Conservation (phyloP, 1,140 invertebrate genomes). For the Diploscapter pachys region DNA sequence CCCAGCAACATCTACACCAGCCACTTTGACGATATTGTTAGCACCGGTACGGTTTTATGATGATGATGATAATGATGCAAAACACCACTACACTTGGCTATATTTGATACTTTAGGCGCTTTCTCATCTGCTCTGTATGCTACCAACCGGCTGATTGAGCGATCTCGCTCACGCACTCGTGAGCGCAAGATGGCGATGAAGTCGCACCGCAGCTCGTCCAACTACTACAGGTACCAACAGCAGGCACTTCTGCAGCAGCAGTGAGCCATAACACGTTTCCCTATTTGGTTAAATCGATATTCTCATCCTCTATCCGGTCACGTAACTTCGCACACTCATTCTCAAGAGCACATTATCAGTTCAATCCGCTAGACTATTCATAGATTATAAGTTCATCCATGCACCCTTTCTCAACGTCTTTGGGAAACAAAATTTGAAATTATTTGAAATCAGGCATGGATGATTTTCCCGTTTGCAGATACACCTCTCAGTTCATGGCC, state of each 20-base stretch:
- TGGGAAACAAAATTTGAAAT: background rate
- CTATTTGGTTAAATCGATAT: no score
- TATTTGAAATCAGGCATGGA: slow-evolving; percentile 11
- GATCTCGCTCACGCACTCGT: slow-evolving; percentile 57
- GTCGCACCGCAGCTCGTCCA: slow-evolving; percentile 48
- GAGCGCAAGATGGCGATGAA: slow-evolving; percentile 55
- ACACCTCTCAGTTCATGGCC: slow-evolving; percentile 47
- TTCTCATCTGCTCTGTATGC: slow-evolving; percentile 54
- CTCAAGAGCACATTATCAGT: no score
- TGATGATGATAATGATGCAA: slow-evolving; percentile 42
- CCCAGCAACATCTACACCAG: slow-evolving; percentile 50
- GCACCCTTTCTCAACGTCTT: background rate
- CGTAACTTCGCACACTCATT: background rate
- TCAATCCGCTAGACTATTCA: background rate
- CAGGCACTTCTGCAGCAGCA: no score
- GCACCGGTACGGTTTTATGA: slow-evolving; percentile 51
- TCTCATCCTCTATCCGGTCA: background rate
- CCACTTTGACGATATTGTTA: slow-evolving; percentile 55
- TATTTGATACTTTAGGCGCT: slow-evolving; percentile 37
- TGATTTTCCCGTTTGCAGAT: slow-evolving; percentile 33
- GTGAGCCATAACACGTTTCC: no score
- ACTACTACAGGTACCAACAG: slow-evolving; percentile 45
- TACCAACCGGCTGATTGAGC: slow-evolving; percentile 51
- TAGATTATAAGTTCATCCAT: background rate
- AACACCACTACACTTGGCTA: background rate